phyloP scores from a whole-genome alignment of 2,888 invertebrate species.

The Dicroscelio sp. region DNA sequence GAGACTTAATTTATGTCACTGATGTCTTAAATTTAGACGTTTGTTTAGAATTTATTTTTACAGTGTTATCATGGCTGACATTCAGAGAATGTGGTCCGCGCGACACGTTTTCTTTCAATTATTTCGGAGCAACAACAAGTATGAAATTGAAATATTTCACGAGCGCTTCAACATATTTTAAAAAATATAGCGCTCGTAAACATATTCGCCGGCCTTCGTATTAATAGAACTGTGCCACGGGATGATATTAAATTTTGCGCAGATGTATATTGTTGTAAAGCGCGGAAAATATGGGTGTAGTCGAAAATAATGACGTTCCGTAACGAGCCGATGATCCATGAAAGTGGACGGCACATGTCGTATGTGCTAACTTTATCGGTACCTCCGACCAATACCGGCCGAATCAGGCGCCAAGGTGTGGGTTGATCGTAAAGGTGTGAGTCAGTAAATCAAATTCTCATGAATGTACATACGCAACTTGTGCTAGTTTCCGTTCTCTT shows the following conservation, averaged over 20 bases:
- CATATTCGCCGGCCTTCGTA: slow-evolving; percentile 58
- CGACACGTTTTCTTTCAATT: neutral
- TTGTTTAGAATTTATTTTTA: no score
- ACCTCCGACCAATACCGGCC: slow-evolving; percentile 69
- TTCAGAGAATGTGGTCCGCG: neutral
- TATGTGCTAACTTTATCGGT: slow-evolving; percentile 76
- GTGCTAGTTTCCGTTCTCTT: slow-evolving; percentile 80
- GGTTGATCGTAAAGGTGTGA: slow-evolving; percentile 87
- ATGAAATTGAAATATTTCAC: slow-evolving; percentile 33
- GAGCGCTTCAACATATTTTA: slow-evolving; percentile 50
- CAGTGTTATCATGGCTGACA: neutral
- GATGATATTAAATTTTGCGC: slow-evolving; percentile 73
- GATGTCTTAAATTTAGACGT: no score
- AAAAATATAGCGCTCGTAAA: slow-evolving; percentile 66
- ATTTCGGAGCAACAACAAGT: neutral
- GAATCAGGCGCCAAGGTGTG: slow-evolving; percentile 79
- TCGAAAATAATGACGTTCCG: slow-evolving; percentile 70
- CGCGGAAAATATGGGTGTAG: slow-evolving; percentile 64
- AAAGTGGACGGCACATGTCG: slow-evolving; percentile 75
- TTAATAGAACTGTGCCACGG: slow-evolving; percentile 75
- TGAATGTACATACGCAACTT: slow-evolving; percentile 79
- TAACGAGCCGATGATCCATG: slow-evolving; percentile 82
- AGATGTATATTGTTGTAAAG: slow-evolving; percentile 68
- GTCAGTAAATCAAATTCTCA: slow-evolving; percentile 87
- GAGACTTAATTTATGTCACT: no score